These are phyloP conservation scores for Osmerus mordax DNA, from an alignment of 2,113 vertebrate genomes.

Conservation along the genomic window DNA sequence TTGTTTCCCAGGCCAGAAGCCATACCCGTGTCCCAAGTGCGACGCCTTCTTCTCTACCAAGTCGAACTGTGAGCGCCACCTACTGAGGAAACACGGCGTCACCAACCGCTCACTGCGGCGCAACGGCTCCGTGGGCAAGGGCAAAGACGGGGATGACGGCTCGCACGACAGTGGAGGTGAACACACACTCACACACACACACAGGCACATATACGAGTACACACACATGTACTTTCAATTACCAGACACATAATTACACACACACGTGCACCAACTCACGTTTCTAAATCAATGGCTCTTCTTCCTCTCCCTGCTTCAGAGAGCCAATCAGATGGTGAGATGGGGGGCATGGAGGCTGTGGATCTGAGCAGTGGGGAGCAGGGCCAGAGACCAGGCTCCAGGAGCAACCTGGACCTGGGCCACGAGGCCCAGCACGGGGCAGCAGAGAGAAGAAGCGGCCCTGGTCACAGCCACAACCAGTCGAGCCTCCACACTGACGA, in stretches of 20 bases:
- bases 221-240: no score
- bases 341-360: slow-evolving; percentile 64
- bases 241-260: neutral
- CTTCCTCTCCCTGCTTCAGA: slow-evolving; percentile 68
- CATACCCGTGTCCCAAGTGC: slow-evolving; percentile 81
- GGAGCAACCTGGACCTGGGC: slow-evolving; percentile 7
- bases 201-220: no score
- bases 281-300: neutral
- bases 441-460: slow-evolving; percentile 27
- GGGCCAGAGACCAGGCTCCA: slow-evolving; percentile 33
- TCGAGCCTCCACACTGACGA: slow-evolving; percentile 47
- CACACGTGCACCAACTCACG: neutral
- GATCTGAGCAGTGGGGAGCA: slow-evolving; percentile 65
- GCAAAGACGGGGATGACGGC: slow-evolving; percentile 70
- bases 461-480: slow-evolving; percentile 24
- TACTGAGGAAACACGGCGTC: slow-evolving; percentile 81
- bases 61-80: slow-evolving; percentile 88
- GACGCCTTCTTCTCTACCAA: slow-evolving; percentile 85
- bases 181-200: neutral
- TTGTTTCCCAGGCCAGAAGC: slow-evolving; percentile 76
- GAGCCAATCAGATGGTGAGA: slow-evolving; percentile 81
- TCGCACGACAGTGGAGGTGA: slow-evolving; percentile 75
- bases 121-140: slow-evolving; percentile 70
- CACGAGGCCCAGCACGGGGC: slow-evolving; percentile 53
- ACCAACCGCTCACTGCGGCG: slow-evolving; percentile 76